Evolutionary conservation across 2,888 invertebrate species (phyloP).

Genomic region (Phyllotreta striolata): DNA sequence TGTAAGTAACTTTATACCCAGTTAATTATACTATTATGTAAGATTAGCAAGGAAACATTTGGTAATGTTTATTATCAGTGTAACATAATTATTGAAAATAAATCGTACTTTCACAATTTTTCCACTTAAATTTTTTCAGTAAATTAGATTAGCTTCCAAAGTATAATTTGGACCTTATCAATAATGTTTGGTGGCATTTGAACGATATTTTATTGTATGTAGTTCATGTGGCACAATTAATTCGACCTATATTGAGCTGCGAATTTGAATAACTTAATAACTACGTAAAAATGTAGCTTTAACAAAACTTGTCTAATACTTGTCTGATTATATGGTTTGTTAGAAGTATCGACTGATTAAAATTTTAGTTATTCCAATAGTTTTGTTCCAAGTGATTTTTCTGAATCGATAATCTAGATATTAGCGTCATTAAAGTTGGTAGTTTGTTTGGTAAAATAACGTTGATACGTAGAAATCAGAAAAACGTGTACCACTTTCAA

Average conservation of each 20-base stretch:
- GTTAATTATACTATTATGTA: conserved; percentile 7
- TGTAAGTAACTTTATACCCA: conserved; percentile 15
- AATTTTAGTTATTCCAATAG: too few species aligned
- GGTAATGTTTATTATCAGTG: conserved; percentile 11
- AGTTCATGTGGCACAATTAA: conserved; percentile 6
- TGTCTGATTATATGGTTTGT: too few species aligned
- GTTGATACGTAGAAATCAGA: too few species aligned
- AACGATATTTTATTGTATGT: conserved; percentile 4
- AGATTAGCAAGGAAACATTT: conserved; percentile 5
- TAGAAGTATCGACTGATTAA: too few species aligned
- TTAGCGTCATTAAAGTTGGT: too few species aligned
- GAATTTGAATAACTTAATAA: conserved; percentile 18
- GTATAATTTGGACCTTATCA: conserved; percentile 21
- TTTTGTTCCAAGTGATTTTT: too few species aligned
- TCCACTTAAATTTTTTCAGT: conserved; percentile 9
- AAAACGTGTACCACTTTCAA: too few species aligned
- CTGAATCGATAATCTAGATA: too few species aligned
- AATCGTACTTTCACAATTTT: conserved; percentile 9
- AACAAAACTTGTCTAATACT: background rate
- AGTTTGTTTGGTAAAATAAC: too few species aligned
- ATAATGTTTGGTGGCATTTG: background rate
- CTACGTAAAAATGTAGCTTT: conserved; percentile 10
- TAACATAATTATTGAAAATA: conserved; percentile 13
- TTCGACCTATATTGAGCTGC: conserved; percentile 4
- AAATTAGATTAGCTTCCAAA: conserved; percentile 10